Evolutionary conservation across 2,888 invertebrate genomes (phyloP), one percentile per base, ranked within the genome.

Genomic region (Diarsia dahlii): DNA sequence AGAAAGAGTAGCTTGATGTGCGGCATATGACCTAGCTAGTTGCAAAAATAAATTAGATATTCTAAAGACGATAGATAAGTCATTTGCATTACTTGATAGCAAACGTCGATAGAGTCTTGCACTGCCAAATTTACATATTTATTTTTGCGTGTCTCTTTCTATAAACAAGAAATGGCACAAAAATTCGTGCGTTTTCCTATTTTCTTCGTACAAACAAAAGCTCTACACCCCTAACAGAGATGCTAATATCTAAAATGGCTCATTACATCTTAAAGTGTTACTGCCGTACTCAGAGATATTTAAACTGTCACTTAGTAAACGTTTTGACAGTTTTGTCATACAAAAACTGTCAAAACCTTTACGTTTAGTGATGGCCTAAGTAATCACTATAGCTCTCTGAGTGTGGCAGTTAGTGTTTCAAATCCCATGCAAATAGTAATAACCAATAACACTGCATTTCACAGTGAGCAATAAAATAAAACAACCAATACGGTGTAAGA

Each of bases 401-500:
- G 28, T 28, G 28, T 2, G 28, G 28, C 28, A 28, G 28, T 58
- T 58, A 80, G 68, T 80, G 28, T 80, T 81, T 66, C 80, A 76
- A 79, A 74, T 74, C 52, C 45, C 45, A 52, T 23, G 28, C 62
- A 81, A 69, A 81, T 1, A 23, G 65, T 18, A 54, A 58, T 28
- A 13, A 13, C 52, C 66, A 70, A 39, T 82, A 52, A 66, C 34
- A 5, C 60, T 63, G 70, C 62, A 34, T 73, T 73, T 71, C 23
- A 56, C 81, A 70, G 18, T 23, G 15, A 13, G 62, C 62, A 63
- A 58, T 72, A 82, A 68, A 82, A 82, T 78, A 71, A 82, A 82
- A 71, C 67, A 71, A 71, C 52, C 70, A 71, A 81, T 74, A 74
- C 34, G n/a, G 67, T 68, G 63, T 64, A n/a, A 64, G 67, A 82